Percentiles rank a stretch among this genome's conserved stretches.
These are phyloP conservation scores for Lanistes nyassanus DNA, from an alignment of 1,140 invertebrate species.

Conservation along the genomic window DNA sequence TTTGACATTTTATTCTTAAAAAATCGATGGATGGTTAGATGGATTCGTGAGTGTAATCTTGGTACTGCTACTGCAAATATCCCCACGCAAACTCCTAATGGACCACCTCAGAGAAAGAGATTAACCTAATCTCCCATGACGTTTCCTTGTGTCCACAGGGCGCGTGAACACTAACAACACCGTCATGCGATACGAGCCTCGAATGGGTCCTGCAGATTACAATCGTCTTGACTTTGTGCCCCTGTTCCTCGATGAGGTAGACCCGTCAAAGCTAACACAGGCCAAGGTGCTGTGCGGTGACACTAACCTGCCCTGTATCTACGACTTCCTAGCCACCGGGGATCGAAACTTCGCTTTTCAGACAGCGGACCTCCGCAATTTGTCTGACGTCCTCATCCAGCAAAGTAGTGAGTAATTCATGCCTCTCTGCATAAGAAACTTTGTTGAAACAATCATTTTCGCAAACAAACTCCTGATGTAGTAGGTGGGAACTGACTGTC, in stretches of 20 bases:
- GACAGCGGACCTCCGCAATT: not conserved
- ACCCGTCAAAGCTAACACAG: conserved; percentile 1
- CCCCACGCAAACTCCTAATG: no score
- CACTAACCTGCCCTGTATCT: conserved; percentile 35
- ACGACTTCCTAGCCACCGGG: conserved; percentile 39
- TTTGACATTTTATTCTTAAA: no score
- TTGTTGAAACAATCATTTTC: no score
- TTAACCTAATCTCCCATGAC: no score
- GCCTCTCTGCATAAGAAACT: no score
- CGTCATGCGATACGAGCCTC: conserved; percentile 31
- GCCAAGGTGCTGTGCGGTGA: conserved; percentile 30
- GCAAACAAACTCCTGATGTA: no score
- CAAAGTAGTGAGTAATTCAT: conserved; percentile 3
- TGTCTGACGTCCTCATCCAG: not conserved
- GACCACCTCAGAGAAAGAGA: no score
- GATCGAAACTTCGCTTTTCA: conserved; percentile 29
- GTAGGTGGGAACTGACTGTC: no score
- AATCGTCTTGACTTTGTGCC: conserved; percentile 33
- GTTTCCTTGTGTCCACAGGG: conserved; percentile 20
- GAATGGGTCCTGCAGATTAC: conserved; percentile 27
- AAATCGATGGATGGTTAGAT: no score
- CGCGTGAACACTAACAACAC: conserved; percentile 24
- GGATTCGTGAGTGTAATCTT: no score
- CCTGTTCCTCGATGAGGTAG: conserved; percentile 35
- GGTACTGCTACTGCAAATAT: no score